These are phyloP conservation scores for Synanceia verrucosa DNA, from an alignment of 2,797 vertebrate genomes.

Conservation along the genomic window DNA sequence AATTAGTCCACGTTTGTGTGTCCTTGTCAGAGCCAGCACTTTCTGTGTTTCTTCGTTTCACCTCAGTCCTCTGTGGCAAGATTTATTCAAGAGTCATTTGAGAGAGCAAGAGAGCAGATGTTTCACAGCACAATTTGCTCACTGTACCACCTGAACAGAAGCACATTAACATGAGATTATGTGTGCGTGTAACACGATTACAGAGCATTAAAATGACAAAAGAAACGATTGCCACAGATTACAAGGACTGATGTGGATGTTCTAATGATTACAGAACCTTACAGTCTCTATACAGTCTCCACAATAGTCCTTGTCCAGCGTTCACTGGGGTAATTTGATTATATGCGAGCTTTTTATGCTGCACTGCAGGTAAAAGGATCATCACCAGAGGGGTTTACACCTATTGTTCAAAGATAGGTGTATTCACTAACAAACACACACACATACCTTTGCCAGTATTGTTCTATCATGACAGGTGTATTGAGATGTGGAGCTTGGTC, in stretches of 20 bases:
- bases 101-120: constrained; percentile 41
- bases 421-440: constrained; percentile 12
- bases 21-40: neutral
- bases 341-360: constrained; percentile 53
- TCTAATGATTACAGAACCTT: constrained; percentile 56
- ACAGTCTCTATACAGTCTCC: constrained; percentile 22
- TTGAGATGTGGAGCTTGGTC: constrained; percentile 23
- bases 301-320: constrained; percentile 51
- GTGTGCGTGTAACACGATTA: constrained; percentile 39
- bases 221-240: constrained; percentile 39
- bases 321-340: constrained; percentile 63
- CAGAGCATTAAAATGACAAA: constrained; percentile 52
- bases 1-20: constrained; percentile 30
- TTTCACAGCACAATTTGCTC: constrained; percentile 20
- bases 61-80: constrained; percentile 23
- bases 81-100: constrained; percentile 25
- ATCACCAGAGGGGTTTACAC: constrained; percentile 48
- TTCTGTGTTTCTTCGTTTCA: neutral
- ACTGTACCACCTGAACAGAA: constrained; percentile 7
- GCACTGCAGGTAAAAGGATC: constrained; percentile 72
- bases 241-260: constrained; percentile 36
- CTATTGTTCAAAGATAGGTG: constrained; percentile 67
- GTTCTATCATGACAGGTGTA: constrained; percentile 29
- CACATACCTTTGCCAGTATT: constrained; percentile 20
- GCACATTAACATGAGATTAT: constrained; percentile 23